These are phyloP conservation scores for Drosophila dunni DNA, from an alignment of 1,140 invertebrate species.

Conservation along the genomic window DNA sequence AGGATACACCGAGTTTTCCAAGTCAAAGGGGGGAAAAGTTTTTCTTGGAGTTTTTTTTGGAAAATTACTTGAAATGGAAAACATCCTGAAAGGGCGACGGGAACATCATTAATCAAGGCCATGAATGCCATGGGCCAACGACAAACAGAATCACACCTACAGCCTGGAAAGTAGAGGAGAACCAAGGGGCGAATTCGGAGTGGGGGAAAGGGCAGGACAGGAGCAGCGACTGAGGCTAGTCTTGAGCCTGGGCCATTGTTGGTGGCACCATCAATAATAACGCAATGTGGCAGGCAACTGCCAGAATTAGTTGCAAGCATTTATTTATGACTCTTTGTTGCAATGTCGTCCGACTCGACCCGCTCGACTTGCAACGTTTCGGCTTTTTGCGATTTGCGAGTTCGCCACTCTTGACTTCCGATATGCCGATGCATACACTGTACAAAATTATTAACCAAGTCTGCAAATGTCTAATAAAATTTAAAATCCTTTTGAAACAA, in stretches of 20 bases:
- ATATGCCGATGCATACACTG: too few species aligned
- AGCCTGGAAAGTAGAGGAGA: too few species aligned
- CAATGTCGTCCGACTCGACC: background rate
- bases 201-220: background rate
- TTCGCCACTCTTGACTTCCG: constrained; percentile 19
- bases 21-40: background rate
- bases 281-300: constrained; percentile 75
- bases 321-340: constrained; percentile 81
- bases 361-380: constrained; percentile 6
- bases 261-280: constrained; percentile 74
- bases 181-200: too few species aligned
- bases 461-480: too few species aligned
- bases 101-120: constrained; percentile 61
- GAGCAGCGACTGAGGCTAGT: background rate
- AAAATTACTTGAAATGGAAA: background rate
- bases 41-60: background rate
- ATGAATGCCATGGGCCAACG: constrained; percentile 5
- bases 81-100: background rate
- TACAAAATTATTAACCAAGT: too few species aligned
- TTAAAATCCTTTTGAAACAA: too few species aligned
- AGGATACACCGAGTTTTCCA: background rate
- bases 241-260: constrained; percentile 53
- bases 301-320: constrained; percentile 78
- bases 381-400: constrained; percentile 7
- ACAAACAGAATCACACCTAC: constrained; percentile 20